Evolutionary conservation across 2,113 vertebrate species (phyloP), one percentile per base, ranked within the genome.

Genomic region (Arothron firmamentum): DNA sequence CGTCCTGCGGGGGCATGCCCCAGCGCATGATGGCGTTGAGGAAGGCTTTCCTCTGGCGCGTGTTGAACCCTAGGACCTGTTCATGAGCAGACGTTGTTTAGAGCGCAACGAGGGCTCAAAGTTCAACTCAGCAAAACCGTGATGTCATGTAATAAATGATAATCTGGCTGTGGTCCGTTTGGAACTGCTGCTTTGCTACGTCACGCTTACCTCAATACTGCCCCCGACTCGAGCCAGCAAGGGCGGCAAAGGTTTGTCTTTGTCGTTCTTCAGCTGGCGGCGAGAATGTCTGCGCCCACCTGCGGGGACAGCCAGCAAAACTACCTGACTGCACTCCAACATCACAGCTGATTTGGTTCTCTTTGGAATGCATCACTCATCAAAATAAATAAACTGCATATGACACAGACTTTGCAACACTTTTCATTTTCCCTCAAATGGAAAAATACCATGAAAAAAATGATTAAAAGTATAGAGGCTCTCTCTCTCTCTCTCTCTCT

Each of bases 1-100:
- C 96, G 0, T 99, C 97, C 86, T 99, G 97, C 2, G 97, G 97
- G 0, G 97, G 97, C 97, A 99, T 99, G 4, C 97, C 97, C 95
- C 96, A 99, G 69, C 96, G 94, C 96, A 98, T 98, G 86, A 99
- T 98, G 57, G 97, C 96, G 0, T 98, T 99, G 55, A 99, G 87
- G 84, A 99, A 99, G 0, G 97, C 97, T 79, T 99, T 99, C 72
- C 96, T 90, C 87, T 99, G 96, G 0, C 97, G 93, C 20, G 97
- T 94, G 0, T 99, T 98, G 90, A 99, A 99, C 34, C 97, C 97
- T 0, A 99, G 92, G 17, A 99, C 96, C 97, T 99, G 16, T 67
- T 9, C 52, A 47, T 10, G 43, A 68, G 17, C 41, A 20, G 28
- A 58, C 2, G 1, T 23, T 17, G 43, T 9, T 16, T 5, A 14